Evolutionary conservation across 2,113 vertebrate species (phyloP).

Genomic region (Verasper variegatus): DNA sequence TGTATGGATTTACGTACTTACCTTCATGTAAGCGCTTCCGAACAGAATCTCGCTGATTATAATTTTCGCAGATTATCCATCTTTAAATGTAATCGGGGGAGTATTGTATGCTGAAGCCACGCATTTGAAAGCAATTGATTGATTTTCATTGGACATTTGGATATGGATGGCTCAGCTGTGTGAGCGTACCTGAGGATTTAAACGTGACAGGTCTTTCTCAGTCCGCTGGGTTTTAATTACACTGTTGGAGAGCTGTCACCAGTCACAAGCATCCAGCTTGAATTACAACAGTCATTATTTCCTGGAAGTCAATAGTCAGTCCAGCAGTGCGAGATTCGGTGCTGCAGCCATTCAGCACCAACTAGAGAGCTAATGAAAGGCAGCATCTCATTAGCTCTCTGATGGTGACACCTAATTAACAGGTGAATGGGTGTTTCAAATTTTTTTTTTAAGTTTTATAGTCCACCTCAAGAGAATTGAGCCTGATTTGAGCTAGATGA

Average conservation of each 20-base stretch:
- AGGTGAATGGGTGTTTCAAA: conserved; percentile 32
- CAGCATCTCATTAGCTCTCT: conserved; percentile 57
- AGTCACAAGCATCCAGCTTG: conserved; percentile 50
- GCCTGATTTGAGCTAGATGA: background rate
- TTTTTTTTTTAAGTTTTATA: conserved; percentile 33
- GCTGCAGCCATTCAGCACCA: conserved; percentile 58
- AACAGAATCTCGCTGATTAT: conserved; percentile 28
- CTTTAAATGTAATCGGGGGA: conserved; percentile 33
- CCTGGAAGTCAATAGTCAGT: conserved; percentile 55
- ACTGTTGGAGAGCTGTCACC: conserved; percentile 64
- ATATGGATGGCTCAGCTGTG: background rate
- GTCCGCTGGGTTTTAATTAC: conserved; percentile 60
- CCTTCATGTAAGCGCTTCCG: conserved; percentile 4
- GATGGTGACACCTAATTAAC: conserved; percentile 51
- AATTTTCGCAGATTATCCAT: conserved; percentile 34
- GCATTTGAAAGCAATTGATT: conserved; percentile 8
- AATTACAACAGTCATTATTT: conserved; percentile 72
- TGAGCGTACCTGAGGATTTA: conserved; percentile 28
- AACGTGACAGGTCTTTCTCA: conserved; percentile 32
- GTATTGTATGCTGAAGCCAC: conserved; percentile 2
- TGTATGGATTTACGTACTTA: conserved; percentile 36
- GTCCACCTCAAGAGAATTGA: conserved; percentile 16
- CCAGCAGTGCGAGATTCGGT: conserved; percentile 36
- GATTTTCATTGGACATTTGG: background rate
- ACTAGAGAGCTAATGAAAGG: conserved; percentile 72